Conservation (phyloP, 2,797 vertebrate genomes). For the Falco novaeseelandiae region DNA sequence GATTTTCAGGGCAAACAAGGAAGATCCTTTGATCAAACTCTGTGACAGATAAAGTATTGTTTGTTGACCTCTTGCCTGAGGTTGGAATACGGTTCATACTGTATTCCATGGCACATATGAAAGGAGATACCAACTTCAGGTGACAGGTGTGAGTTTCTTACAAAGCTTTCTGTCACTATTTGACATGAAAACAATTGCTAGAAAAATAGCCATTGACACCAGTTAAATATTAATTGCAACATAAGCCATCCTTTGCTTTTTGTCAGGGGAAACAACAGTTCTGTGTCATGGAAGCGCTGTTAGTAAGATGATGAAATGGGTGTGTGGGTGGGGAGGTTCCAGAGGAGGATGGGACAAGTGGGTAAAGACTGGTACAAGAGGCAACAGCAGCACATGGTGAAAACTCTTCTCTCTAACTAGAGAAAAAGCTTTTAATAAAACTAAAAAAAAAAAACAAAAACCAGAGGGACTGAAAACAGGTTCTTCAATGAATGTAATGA, state of each 20-base stretch:
- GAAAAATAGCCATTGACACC: not conserved
- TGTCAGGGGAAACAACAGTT: not conserved
- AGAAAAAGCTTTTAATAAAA: not conserved
- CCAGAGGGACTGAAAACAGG: not conserved
- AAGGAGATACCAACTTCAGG: not conserved
- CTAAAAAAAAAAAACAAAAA: not conserved
- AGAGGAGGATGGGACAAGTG: not conserved
- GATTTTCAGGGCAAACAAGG: not conserved
- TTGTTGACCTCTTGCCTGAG: not conserved
- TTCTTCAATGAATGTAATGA: not conserved
- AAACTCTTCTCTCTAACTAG: not conserved
- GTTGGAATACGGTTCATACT: not conserved
- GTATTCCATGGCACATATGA: not conserved
- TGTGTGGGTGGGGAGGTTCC: constrained; percentile 55
- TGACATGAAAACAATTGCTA: not conserved
- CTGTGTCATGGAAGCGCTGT: not conserved
- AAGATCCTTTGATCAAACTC: not conserved
- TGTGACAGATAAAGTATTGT: not conserved
- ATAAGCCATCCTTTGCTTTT: not conserved
- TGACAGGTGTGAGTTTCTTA: not conserved
- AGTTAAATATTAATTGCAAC: not conserved
- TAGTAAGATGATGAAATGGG: constrained; percentile 3
- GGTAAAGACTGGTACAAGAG: not conserved
- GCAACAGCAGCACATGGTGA: not conserved
- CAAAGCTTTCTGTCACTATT: constrained; percentile 11